A percentile compares a stretch with the other conserved stretches of the same genome.
phyloP scores from a whole-genome alignment of 1,140 invertebrate species.

The Heliconius himera region DNA sequence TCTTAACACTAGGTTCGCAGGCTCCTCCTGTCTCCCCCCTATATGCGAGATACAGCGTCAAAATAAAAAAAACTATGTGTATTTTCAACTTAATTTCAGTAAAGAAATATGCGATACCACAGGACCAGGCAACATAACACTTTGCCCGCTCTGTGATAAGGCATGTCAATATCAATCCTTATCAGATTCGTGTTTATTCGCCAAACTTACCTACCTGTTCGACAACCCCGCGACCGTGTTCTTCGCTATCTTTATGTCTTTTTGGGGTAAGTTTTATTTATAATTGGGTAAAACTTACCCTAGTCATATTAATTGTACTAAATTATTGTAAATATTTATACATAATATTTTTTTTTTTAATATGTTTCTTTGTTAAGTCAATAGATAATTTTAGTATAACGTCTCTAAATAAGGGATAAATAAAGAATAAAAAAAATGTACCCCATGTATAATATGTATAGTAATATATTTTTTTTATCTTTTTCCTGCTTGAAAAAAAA shows the following conservation, averaged over 20 bases:
- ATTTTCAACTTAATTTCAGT: constrained; percentile 77
- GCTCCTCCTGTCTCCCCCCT: background rate
- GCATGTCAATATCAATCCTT: constrained; percentile 93
- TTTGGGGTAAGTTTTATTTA: constrained; percentile 89
- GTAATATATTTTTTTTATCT: too few species aligned
- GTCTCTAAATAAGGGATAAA: too few species aligned
- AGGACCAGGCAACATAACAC: constrained; percentile 87
- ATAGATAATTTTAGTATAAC: too few species aligned
- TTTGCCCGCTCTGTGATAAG: constrained; percentile 95
- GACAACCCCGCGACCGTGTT: constrained; percentile 98
- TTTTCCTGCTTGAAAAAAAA: too few species aligned
- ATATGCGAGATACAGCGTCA: background rate
- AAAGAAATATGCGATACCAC: constrained; percentile 92
- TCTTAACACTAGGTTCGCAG: background rate
- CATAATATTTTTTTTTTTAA: too few species aligned
- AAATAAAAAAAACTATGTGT: background rate
- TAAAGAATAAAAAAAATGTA: background rate
- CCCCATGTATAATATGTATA: too few species aligned
- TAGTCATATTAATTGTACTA: too few species aligned
- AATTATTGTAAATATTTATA: too few species aligned
- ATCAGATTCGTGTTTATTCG: constrained; percentile 93
- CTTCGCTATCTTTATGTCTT: constrained; percentile 98
- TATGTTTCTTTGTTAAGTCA: too few species aligned
- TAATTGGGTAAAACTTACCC: too few species aligned
- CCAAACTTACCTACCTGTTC: constrained; percentile 95